Percentiles rank a stretch among this genome's conserved stretches.
Conservation (phyloP, 2,113 vertebrate genomes). For the Aleadryas rufinucha region DNA sequence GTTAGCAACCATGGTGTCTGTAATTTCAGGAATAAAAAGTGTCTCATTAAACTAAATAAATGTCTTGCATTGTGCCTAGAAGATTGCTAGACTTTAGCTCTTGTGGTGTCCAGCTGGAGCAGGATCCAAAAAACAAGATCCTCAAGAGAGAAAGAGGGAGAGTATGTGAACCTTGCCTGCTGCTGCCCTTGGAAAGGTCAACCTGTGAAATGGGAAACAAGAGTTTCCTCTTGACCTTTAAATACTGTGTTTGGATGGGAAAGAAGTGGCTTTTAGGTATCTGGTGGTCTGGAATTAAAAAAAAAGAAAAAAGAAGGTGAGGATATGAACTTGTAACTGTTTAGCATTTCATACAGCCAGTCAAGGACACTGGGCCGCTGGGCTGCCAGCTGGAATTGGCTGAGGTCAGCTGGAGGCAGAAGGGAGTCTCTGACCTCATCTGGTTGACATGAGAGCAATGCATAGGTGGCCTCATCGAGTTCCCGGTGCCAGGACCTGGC, state of each 20-base stretch:
- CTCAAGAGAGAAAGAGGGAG: not conserved
- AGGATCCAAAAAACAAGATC: not conserved
- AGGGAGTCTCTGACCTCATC: conserved; percentile 46
- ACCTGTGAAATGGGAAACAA: not conserved
- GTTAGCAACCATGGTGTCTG: not conserved
- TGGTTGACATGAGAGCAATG: not conserved
- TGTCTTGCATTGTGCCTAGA: not conserved
- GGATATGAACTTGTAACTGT: not conserved
- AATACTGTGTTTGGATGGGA: not conserved
- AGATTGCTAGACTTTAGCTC: not conserved
- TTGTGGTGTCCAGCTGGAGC: not conserved
- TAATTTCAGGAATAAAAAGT: not conserved
- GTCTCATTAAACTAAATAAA: not conserved
- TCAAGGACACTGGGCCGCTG: fast-evolving
- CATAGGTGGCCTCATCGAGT: conserved; percentile 26
- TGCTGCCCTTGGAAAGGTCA: conserved; percentile 45
- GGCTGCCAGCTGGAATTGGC: not conserved
- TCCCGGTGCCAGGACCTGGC: not conserved
- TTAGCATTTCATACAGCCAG: not conserved
- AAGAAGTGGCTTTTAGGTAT: not conserved
- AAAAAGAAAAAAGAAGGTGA: not conserved
- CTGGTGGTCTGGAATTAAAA: not conserved
- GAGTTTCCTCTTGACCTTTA: conserved; percentile 40
- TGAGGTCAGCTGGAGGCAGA: conserved; percentile 23
- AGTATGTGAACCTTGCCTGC: not conserved